Evolutionary conservation across 2,797 vertebrate genomes (phyloP).

Genomic region (Cossypha polioptera): DNA sequence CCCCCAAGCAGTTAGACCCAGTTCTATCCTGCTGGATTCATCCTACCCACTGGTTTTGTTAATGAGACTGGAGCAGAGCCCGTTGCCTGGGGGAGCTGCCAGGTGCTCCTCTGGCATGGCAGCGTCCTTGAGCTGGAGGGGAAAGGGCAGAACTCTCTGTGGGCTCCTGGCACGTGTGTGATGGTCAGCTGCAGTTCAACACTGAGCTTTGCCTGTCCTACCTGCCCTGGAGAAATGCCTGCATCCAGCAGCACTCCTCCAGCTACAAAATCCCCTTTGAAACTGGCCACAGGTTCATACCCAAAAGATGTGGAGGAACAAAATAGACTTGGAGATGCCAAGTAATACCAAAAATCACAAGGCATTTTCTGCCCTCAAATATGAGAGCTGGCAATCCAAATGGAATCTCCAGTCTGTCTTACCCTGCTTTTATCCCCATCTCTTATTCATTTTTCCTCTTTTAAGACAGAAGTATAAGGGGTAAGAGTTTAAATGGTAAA

Average conservation of each 20-base stretch:
- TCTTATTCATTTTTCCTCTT: neutral
- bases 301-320: neutral
- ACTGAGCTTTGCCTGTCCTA: neutral
- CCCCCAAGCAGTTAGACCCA: neutral
- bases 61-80: constrained; percentile 28
- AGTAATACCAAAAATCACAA: neutral
- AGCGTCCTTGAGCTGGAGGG: neutral
- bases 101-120: constrained; percentile 10
- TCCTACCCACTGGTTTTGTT: neutral
- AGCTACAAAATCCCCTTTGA: neutral
- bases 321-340: neutral
- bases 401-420: neutral
- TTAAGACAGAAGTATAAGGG: neutral
- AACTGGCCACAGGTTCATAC: neutral
- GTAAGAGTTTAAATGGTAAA: neutral
- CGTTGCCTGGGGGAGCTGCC: neutral
- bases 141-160: neutral
- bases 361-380: neutral
- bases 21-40: neutral
- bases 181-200: neutral
- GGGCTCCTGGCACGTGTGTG: neutral
- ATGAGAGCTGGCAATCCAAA: neutral
- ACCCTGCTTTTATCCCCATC: neutral
- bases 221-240: neutral
- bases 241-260: neutral